phyloP scores from a whole-genome alignment of 1,140 invertebrate species.

The Solenopsis invicta region DNA sequence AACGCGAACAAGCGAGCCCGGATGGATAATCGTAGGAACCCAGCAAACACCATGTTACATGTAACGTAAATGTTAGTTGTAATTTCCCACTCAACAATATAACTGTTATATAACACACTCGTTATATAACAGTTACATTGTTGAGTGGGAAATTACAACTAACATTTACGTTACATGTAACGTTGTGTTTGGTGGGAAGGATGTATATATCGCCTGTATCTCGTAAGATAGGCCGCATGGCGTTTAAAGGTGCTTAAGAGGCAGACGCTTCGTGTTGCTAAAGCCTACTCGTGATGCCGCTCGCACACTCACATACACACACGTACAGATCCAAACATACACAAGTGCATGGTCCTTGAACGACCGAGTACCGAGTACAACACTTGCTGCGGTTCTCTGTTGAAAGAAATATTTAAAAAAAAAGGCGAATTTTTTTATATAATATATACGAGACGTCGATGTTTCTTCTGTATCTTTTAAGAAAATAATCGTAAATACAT shows the following conservation, averaged over 20 bases:
- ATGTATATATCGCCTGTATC: constrained; percentile 46
- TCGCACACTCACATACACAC: not conserved
- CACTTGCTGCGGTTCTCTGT: not conserved
- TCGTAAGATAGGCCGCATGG: constrained; percentile 44
- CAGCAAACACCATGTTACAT: too few species aligned
- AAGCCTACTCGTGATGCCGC: constrained; percentile 24
- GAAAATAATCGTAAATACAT: constrained; percentile 72
- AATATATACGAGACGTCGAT: constrained; percentile 57
- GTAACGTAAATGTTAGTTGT: too few species aligned
- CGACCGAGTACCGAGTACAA: constrained; percentile 1
- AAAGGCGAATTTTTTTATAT: constrained; percentile 29
- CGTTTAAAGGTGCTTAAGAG: constrained; percentile 50
- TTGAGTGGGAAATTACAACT: too few species aligned
- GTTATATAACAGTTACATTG: too few species aligned
- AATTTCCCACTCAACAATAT: too few species aligned
- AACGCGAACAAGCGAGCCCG: not conserved
- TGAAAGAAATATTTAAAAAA: constrained; percentile 12
- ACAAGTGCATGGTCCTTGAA: not conserved
- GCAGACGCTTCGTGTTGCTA: constrained; percentile 26
- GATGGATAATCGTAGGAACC: constrained; percentile 32
- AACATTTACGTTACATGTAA: too few species aligned
- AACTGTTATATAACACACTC: too few species aligned
- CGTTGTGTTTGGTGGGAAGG: too few species aligned
- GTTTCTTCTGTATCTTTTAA: constrained; percentile 62
- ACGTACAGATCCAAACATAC: not conserved